Conservation (phyloP, 1,140 invertebrate genomes). For the Aporrectodea caliginosa region DNA sequence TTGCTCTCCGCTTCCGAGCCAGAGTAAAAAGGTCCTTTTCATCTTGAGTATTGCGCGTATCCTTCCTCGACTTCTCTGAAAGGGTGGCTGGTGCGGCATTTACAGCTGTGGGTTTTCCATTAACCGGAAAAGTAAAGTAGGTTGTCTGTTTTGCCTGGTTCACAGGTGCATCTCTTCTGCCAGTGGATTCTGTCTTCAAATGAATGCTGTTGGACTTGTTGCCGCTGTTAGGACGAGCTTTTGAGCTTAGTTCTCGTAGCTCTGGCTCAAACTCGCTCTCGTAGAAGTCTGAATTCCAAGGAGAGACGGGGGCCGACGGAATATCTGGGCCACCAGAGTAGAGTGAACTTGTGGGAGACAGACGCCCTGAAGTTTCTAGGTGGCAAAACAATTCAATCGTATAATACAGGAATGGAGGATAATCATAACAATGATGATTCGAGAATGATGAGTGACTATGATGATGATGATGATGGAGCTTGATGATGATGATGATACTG, state of each 20-base stretch:
- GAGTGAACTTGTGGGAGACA: not conserved
- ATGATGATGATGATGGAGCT: too few relatives aligned
- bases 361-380: too few relatives aligned
- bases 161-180: too few relatives aligned
- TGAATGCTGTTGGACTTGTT: not conserved
- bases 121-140: not conserved
- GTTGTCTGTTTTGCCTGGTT: not conserved
- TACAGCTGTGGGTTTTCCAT: not conserved
- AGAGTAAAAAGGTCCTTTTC: not conserved
- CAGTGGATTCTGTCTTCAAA: not conserved
- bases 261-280: slow-evolving; percentile 19
- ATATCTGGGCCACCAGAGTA: slow-evolving; percentile 5
- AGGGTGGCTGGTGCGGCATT: not conserved
- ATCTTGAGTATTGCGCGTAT: not conserved
- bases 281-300: slow-evolving; percentile 15
- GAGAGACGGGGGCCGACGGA: slow-evolving; percentile 7
- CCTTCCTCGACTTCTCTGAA: not conserved
- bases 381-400: too few relatives aligned
- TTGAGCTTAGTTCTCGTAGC: slow-evolving; percentile 9
- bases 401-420: too few relatives aligned
- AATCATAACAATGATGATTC: too few relatives aligned
- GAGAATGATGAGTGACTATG: too few relatives aligned
- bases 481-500: too few relatives aligned
- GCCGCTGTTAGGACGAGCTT: not conserved
- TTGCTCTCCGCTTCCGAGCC: not conserved